Percentiles rank a stretch among this genome's conserved stretches.
These are phyloP conservation scores for Noctua janthina DNA, from an alignment of 2,888 invertebrate species.

Conservation along the genomic window DNA sequence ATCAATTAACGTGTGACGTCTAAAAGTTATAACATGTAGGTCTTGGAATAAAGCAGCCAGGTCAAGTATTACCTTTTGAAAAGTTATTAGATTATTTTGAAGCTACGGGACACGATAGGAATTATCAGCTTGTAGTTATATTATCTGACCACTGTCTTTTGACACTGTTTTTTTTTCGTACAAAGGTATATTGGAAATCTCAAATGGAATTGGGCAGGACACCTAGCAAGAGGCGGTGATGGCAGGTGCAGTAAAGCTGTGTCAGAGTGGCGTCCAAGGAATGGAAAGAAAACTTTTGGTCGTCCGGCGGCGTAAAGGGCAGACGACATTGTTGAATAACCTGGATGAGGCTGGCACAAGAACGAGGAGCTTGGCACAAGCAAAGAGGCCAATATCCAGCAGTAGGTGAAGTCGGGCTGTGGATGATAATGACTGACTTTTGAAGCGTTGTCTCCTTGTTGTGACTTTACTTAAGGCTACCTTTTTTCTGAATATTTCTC, in stretches of 20 bases:
- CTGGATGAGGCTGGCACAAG: too few relatives aligned
- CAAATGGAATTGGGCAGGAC: too few relatives aligned
- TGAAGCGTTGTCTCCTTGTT: background rate
- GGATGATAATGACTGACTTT: background rate
- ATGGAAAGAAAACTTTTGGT: too few relatives aligned
- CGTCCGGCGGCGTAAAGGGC: too few relatives aligned
- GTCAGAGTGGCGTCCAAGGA: too few relatives aligned
- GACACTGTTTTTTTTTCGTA: background rate
- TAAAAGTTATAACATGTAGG: slow-evolving; percentile 11
- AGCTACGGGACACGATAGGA: background rate
- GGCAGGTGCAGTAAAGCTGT: too few relatives aligned
- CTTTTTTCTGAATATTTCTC: background rate
- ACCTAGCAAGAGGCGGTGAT: too few relatives aligned
- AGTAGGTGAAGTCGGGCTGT: too few relatives aligned
- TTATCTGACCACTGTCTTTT: background rate
- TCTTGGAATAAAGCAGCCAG: background rate
- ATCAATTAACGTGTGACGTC: slow-evolving; percentile 42
- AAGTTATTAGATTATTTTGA: background rate
- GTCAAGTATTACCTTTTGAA: background rate
- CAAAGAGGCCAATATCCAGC: too few relatives aligned
- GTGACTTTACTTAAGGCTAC: background rate
- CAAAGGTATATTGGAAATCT: too few relatives aligned
- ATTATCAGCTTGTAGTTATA: background rate
- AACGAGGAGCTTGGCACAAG: too few relatives aligned
- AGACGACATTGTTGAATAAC: too few relatives aligned